Evolutionary conservation across 2,888 invertebrate genomes (phyloP).

Genomic region (Penaeus monodon): DNA sequence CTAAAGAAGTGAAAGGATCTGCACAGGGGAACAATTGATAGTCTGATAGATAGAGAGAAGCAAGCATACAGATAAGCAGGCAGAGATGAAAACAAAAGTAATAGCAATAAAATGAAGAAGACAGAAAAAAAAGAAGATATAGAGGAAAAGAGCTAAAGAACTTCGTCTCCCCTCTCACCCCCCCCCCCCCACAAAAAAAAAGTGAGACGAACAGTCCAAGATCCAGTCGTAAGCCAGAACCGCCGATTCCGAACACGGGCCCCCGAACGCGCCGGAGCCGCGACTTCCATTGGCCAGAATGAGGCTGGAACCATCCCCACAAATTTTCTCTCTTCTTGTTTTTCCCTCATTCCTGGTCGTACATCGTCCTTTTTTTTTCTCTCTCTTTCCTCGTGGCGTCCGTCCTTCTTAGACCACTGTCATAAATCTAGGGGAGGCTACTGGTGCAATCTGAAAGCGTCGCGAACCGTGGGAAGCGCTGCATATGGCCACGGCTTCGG

Average conservation of each 20-base stretch:
- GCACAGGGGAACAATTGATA: too few relatives aligned
- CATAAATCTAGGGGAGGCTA: conserved; percentile 31
- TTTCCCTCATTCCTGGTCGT: conserved; percentile 39
- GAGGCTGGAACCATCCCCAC: conserved; percentile 25
- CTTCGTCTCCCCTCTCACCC: too few relatives aligned
- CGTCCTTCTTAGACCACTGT: background rate
- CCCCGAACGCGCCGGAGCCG: background rate
- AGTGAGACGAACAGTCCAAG: too few relatives aligned
- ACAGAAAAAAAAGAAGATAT: too few relatives aligned
- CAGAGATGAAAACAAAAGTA: too few relatives aligned
- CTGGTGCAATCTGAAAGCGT: conserved; percentile 39
- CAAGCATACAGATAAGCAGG: too few relatives aligned
- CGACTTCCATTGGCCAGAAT: background rate
- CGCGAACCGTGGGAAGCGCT: conserved; percentile 35
- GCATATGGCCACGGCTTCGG: conserved; percentile 23
- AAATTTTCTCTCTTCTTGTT: conserved; percentile 45
- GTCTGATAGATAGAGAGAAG: too few relatives aligned
- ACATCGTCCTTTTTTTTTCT: conserved; percentile 21
- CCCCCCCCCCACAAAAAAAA: too few relatives aligned
- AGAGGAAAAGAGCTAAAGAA: too few relatives aligned
- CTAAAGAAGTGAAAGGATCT: too few relatives aligned
- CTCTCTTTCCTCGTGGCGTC: background rate
- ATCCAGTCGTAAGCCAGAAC: too few relatives aligned
- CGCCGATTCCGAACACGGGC: background rate
- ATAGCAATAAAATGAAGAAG: too few relatives aligned